Base-by-base conservation (phyloP, 2,888 invertebrate genomes). In the Morinoia aosen region DNA sequence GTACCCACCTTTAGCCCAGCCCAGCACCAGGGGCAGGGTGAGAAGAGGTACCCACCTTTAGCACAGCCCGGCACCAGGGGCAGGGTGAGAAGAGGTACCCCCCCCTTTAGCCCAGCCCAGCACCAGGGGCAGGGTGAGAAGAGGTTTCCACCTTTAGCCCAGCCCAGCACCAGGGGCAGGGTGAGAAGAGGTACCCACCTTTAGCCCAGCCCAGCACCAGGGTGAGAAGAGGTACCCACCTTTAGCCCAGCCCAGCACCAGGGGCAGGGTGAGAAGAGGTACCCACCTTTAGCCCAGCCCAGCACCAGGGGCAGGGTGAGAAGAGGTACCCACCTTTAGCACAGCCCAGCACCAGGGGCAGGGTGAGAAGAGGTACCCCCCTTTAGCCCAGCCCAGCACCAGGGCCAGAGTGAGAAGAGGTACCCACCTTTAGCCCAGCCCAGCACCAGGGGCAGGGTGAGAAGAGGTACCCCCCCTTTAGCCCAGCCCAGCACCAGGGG, bases 151-250 rank as follows among this genome's bases (percentile, higher is more conserved):
- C n/a, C n/a, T n/a, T 88, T 88, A 39, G 88, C 88, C 2, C 88
- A 88, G 88, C 39, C 39, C 10, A 5, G 88, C n/a, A 88, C 39
- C n/a, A 88, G 39, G 88, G 88, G 88, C 88, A 88, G 88, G 11
- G 88, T 88, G n/a, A n/a, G 88, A 88, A 88, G 88, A 88, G 88
- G 39, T 88, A n/a, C n/a, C n/a, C n/a, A n/a, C n/a, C n/a, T n/a
- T 88, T 88, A 39, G 88, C 88, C 2, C 88, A 88, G 88, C 39
- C 39, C 10, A 5, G 88, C n/a, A 88, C 39, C n/a, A 88, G 39
- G 88, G 88, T 8, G 88, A 8, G 88, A 88, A 88, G 88, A 88
- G 88, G 39, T 88, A n/a, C n/a, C n/a, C n/a, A n/a, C n/a, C n/a
- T n/a, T 88, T 88, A 39, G 88, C 88, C 2, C 88, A 88, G 88